Base-by-base conservation (phyloP, 2,113 vertebrate genomes). In the Parus major region DNA sequence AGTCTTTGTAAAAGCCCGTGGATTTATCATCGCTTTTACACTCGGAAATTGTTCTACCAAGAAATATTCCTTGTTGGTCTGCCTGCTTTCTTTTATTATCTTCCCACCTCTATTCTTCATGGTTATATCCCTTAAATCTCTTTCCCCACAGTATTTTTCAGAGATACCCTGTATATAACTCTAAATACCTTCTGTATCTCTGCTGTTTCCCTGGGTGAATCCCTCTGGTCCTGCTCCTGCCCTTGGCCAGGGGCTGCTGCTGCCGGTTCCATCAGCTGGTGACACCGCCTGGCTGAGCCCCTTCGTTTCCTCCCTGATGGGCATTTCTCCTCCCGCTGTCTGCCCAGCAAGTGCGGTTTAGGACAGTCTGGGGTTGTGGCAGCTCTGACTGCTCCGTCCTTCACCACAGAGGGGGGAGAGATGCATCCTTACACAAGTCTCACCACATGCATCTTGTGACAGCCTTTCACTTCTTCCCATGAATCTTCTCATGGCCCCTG, bases 341-440 rank as follows among this genome's bases (percentile, higher is more conserved):
- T 0, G n/a, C 41, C 59, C n/a, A 39, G 24, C 41, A 24, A 60
- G 46, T 0, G 2, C 28, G 18, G 28, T 59, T 36, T 15, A 22
- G 80, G 77, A 59, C 19, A 33, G 5, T 27, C 11, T 1, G 4
- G 50, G 63, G 12, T 21, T 39, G 44, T 5, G 5, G 61, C 53
- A 31, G n/a, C 80, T 88, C 55, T 4, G 5, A 22, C 69, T 35
- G 78, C 86, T 50, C 66, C 24, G 33, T 27, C 57, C 49, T 56
- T 64, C 50, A 3, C 25, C 23, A 5, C 6, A 23, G 23, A 42
- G 24, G 4, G 33, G 28, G 17, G 7, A 19, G 46, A 57, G 28
- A 12, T 2, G 1, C 66, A 56, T 35, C 47, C 44, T 47, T 24
- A 15, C 18, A 33, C 0, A 1, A 9, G 2, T 39, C 68, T 39